Percentiles rank a stretch among this genome's conserved stretches.
These are phyloP conservation scores for Lithodes maja DNA, from an alignment of 2,888 invertebrate genomes.

Conservation along the genomic window DNA sequence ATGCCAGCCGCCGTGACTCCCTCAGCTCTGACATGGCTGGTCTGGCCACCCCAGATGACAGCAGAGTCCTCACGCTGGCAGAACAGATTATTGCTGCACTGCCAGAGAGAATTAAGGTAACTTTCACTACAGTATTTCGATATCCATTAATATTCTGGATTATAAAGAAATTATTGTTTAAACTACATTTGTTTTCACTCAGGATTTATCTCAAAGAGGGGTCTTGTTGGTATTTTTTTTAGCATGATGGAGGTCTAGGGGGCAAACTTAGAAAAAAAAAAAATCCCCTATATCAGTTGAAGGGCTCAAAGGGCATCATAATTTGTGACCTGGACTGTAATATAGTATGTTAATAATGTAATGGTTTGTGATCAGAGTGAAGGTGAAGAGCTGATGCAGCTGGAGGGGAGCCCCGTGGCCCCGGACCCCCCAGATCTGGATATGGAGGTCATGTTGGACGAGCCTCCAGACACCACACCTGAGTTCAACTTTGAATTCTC, in stretches of 20 bases:
- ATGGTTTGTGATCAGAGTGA: slow-evolving; percentile 79
- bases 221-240: no score
- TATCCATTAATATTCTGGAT: no score
- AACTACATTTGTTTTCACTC: no score
- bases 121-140: no score
- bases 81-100: slow-evolving; percentile 96
- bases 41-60: slow-evolving; percentile 64
- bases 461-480: slow-evolving; percentile 80
- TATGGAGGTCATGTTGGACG: slow-evolving; percentile 84
- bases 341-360: no score
- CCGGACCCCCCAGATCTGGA: slow-evolving; percentile 81
- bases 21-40: slow-evolving; percentile 61
- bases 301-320: no score
- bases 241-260: no score
- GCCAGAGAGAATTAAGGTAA: slow-evolving; percentile 96
- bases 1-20: slow-evolving; percentile 63
- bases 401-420: slow-evolving; percentile 77
- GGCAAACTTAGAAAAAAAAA: no score
- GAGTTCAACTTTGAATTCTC: slow-evolving; percentile 87
- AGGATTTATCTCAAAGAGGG: no score
- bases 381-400: slow-evolving; percentile 81
- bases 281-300: no score
- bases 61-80: slow-evolving; percentile 87
- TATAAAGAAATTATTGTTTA: no score
- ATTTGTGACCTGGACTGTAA: no score